phyloP scores from a whole-genome alignment of 2,888 invertebrate genomes.

The Nudaria mundana region DNA sequence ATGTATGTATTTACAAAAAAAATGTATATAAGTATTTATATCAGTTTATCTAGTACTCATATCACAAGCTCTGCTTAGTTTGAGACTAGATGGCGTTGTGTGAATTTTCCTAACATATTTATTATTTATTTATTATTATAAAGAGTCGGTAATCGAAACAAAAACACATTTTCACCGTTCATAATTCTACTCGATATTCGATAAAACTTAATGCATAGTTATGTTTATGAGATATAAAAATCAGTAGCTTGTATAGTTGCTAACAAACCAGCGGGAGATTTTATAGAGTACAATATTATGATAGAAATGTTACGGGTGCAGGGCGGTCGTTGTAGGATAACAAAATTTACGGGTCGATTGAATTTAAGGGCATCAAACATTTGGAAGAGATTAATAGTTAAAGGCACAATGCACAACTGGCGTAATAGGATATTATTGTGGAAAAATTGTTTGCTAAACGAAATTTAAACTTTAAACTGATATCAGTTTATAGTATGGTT shows the following conservation, averaged over 20 bases:
- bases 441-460: neutral
- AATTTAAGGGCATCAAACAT: slow-evolving; percentile 36
- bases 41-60: too few species aligned
- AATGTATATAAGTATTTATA: too few species aligned
- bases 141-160: too few species aligned
- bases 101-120: too few species aligned
- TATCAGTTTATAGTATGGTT: too few species aligned
- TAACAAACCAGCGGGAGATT: slow-evolving; percentile 6
- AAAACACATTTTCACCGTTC: neutral
- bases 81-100: too few species aligned
- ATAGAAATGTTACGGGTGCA: slow-evolving; percentile 9
- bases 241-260: slow-evolving; percentile 4
- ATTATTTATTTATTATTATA: too few species aligned
- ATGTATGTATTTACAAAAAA: too few species aligned
- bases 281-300: slow-evolving; percentile 10
- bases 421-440: too few species aligned
- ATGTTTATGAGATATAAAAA: neutral
- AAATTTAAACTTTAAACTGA: too few species aligned
- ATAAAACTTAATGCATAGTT: neutral
- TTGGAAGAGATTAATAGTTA: slow-evolving; percentile 24
- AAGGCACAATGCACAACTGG: too few species aligned
- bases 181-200: neutral
- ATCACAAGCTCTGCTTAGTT: too few species aligned
- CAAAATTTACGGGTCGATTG: slow-evolving; percentile 27
- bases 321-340: slow-evolving; percentile 16